Evolutionary conservation across 2,888 invertebrate species (phyloP), one percentile per base, ranked within the genome.

Genomic region (Camptogramma bilineatum): DNA sequence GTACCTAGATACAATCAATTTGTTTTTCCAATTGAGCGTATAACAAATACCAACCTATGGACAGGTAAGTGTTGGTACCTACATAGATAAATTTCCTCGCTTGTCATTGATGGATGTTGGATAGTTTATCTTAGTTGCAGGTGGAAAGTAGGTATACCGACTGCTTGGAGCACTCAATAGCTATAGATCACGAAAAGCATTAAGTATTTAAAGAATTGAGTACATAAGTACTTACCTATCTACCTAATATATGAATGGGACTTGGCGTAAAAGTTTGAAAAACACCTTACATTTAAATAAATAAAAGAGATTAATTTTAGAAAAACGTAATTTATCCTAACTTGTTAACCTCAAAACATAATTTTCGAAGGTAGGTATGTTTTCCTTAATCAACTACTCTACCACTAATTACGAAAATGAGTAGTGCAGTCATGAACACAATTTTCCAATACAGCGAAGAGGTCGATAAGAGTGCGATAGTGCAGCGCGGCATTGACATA

Each of bases 401-500:
- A 28, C 28, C 24, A 28, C 28, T 59, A 47, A 57, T 51, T 64
- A 48, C 28, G 44, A 56, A 52, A 61, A 63, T 64, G 31, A 58
- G 53, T 53, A 62, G 62, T 39, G 17, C 56, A 62, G 34, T n/a
- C 54, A 52, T 64, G 24, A 62, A 76, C 72, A 80, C 81, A 80
- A 80, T 85, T 83, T 85, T 84, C 80, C 83, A 81, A 83, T 87
- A 83, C 72, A 84, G 80, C 84, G 82, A 86, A 87, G 82, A 86
- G 84, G 84, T 88, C 87, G 91, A 89, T 91, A 89, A 88, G 85
- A 86, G 84, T 82, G 83, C 82, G 88, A 88, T 87, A 86, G 85
- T 84, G 82, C 79, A 81, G 73, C 71, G 69, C 84, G 92, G 84
- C 91, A 92, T 91, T 92, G 92, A 92, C 92, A 92, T 82, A 92